Percentiles rank a stretch among this genome's conserved stretches.
phyloP scores from a whole-genome alignment of 2,113 vertebrate genomes.

The Pterocles gutturalis region DNA sequence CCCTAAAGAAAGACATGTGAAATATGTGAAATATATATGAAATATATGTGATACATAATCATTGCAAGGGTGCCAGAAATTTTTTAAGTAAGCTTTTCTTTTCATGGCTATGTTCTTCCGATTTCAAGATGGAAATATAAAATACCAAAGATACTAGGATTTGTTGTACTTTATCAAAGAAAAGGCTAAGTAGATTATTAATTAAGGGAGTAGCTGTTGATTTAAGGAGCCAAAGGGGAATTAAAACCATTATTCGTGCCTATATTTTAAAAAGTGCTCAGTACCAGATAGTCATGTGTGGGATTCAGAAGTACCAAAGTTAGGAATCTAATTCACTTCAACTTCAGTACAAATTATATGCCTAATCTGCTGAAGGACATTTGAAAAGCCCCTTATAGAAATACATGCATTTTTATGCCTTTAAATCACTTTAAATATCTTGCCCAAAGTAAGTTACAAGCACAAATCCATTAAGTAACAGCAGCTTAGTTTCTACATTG shows the following conservation, averaged over 20 bases:
- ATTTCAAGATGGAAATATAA: not conserved
- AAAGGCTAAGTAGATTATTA: not conserved
- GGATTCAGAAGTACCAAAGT: not conserved
- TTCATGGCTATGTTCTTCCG: not conserved
- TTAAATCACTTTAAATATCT: not conserved
- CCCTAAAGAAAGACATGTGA: not conserved
- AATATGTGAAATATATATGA: not conserved
- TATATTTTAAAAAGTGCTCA: not conserved
- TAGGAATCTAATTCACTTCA: not conserved
- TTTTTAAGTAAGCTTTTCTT: not conserved
- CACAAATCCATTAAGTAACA: not conserved
- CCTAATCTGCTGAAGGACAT: not conserved
- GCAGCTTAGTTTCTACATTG: not conserved
- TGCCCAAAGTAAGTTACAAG: not conserved
- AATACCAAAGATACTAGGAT: not conserved
- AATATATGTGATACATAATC: not conserved
- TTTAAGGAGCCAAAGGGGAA: not conserved
- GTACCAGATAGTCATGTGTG: not conserved
- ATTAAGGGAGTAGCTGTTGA: not conserved
- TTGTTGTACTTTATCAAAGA: not conserved
- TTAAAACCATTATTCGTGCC: not conserved
- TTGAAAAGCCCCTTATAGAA: not conserved
- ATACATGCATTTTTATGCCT: not conserved
- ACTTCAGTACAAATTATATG: not conserved
- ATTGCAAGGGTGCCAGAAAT: not conserved